These are phyloP conservation scores for Cynopterus brachyotis DNA, from an alignment of 2,113 vertebrate species.

Conservation along the genomic window DNA sequence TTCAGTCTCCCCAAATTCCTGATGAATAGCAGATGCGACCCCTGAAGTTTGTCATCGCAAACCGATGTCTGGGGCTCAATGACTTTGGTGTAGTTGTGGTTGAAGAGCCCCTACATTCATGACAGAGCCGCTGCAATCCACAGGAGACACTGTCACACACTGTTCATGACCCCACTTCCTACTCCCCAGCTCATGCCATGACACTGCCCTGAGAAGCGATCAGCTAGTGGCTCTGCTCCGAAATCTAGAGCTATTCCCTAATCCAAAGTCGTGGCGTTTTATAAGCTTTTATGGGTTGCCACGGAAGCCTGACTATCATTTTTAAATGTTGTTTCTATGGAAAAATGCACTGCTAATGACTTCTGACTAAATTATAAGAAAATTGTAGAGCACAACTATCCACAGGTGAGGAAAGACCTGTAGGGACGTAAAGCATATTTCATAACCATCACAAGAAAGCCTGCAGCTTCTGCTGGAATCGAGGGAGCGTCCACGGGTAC, in stretches of 20 bases:
- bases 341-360: background rate
- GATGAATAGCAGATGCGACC: conserved; percentile 63
- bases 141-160: no score
- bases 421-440: background rate
- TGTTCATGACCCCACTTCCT: no score
- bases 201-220: background rate
- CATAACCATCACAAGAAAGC: background rate
- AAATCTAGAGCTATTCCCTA: no score
- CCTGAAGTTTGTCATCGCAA: conserved; percentile 52
- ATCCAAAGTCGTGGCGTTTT: background rate
- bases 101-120: background rate
- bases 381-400: background rate
- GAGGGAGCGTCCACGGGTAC: background rate
- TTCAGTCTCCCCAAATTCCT: conserved; percentile 54
- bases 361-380: background rate
- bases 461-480: background rate
- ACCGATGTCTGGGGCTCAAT: background rate
- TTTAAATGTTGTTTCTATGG: background rate
- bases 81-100: background rate
- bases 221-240: background rate
- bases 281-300: background rate
- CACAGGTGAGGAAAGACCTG: background rate
- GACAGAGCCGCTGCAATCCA: background rate
- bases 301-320: background rate
- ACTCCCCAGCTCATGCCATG: background rate